phyloP scores from a whole-genome alignment of 2,888 invertebrate species.

The Eupithecia centaureata region DNA sequence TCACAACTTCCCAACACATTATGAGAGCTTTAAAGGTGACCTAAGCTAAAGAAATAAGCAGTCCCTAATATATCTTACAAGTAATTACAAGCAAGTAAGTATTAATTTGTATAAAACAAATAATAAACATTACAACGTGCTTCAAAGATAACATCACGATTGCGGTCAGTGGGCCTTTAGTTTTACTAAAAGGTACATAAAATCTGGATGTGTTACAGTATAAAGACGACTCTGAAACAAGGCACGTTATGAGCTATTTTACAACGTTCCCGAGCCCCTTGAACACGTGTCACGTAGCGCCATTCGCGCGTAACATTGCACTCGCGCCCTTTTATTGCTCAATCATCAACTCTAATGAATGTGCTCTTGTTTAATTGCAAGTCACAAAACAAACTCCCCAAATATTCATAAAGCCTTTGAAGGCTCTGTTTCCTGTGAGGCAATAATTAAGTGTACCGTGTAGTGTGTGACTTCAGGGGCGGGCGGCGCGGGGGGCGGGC shows the following conservation, averaged over 20 bases:
- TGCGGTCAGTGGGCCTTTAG: neutral
- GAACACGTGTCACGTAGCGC: neutral
- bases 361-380: slow-evolving; percentile 18
- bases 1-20: too few species aligned
- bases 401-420: slow-evolving; percentile 28
- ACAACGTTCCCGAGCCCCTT: neutral
- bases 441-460: slow-evolving; percentile 30
- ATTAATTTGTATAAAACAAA: neutral
- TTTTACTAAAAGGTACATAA: neutral
- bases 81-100: too few species aligned
- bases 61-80: too few species aligned
- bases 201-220: neutral
- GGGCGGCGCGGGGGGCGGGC: slow-evolving; percentile 3
- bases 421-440: slow-evolving; percentile 26
- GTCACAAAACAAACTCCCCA: slow-evolving; percentile 26
- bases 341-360: slow-evolving; percentile 22
- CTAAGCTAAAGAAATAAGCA: too few species aligned
- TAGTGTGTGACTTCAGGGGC: slow-evolving; percentile 26
- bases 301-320: neutral
- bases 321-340: slow-evolving; percentile 16
- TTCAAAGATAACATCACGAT: neutral
- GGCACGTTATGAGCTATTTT: neutral
- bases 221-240: neutral
- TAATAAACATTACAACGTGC: neutral
- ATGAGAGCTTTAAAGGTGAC: too few species aligned